Evolutionary conservation across 2,888 invertebrate species (phyloP), one percentile per base, ranked within the genome.

Genomic region (Proisotoma minuta): DNA sequence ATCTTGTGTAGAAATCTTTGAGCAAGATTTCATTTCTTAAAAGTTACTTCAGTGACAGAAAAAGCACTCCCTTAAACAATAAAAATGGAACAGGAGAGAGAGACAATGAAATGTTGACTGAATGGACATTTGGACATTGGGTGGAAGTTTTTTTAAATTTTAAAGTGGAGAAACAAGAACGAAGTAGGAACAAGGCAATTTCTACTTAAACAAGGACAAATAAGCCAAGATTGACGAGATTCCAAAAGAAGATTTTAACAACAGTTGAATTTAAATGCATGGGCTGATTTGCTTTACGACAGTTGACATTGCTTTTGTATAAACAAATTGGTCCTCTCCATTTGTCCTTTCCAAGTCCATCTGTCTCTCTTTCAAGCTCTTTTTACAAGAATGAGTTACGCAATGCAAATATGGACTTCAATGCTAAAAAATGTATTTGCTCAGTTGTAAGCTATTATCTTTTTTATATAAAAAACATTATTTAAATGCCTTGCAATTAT

Each of bases 41-140:
- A n/a, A n/a, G n/a, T n/a, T n/a, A n/a, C n/a, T n/a, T 18, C n/a
- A 52, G 52, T 27, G 52, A 52, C 28, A 52, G 52, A 52, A 52
- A 20, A 28, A 52, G 52, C 52, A 52, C 52, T 52, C 52, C 52
- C 52, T 24, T 23, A 50, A 23, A 20, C 24, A 50, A 5, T 23
- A 47, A 34, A 34, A 34, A 34, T 34, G 34, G 34, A 34, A 8
- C 34, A 34, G 15, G 34, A 34, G 15, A 34, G 15, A 34, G 34
- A 34, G 15, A 34, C 34, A 15, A 34, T 15, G 34, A 10, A 34
- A 34, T 34, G 34, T 34, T 34, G 34, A 34, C 34, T 34, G 34
- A 15, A 34, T n/a, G n/a, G n/a, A n/a, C n/a, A n/a, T n/a, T n/a
- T n/a, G n/a, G n/a, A n/a, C n/a, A n/a, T n/a, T n/a, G n/a, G n/a